Evolutionary conservation across 1,140 invertebrate genomes (phyloP).

Genomic region (Ips typographus): DNA sequence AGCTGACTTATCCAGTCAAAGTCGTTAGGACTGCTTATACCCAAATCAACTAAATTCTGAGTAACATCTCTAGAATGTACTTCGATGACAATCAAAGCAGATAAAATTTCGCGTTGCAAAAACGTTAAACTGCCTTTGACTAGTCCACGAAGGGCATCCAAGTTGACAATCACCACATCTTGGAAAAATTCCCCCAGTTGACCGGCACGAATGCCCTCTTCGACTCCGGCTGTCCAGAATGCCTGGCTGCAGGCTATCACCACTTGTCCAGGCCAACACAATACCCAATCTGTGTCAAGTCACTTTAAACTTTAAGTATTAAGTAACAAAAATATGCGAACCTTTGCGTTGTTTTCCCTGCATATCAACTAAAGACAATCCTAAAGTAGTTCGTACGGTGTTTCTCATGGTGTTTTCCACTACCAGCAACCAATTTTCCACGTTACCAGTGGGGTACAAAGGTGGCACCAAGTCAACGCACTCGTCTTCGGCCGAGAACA

Average conservation of each 20-base stretch:
- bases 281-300: slow-evolving; percentile 61
- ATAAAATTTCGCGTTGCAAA: slow-evolving; percentile 64
- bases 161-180: slow-evolving; percentile 53
- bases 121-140: slow-evolving; percentile 68
- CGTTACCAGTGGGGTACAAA: slow-evolving; percentile 69
- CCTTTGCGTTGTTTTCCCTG: slow-evolving; percentile 55
- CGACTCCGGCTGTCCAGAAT: slow-evolving; percentile 64
- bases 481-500: slow-evolving; percentile 79
- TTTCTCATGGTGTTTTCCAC: slow-evolving; percentile 71
- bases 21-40: slow-evolving; percentile 65
- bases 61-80: slow-evolving; percentile 71
- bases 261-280: slow-evolving; percentile 75
- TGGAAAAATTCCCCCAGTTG: slow-evolving; percentile 54
- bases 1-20: slow-evolving; percentile 84
- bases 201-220: slow-evolving; percentile 56
- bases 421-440: slow-evolving; percentile 76
- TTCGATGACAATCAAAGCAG: slow-evolving; percentile 69
- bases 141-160: slow-evolving; percentile 64
- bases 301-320: neutral
- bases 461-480: slow-evolving; percentile 63
- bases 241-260: slow-evolving; percentile 69
- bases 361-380: slow-evolving; percentile 56
- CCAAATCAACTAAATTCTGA: slow-evolving; percentile 61
- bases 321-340: neutral
- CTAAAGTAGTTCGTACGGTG: slow-evolving; percentile 53